Evolutionary conservation across 2,888 invertebrate species (phyloP).

Genomic region (Eupelmus urozonus): DNA sequence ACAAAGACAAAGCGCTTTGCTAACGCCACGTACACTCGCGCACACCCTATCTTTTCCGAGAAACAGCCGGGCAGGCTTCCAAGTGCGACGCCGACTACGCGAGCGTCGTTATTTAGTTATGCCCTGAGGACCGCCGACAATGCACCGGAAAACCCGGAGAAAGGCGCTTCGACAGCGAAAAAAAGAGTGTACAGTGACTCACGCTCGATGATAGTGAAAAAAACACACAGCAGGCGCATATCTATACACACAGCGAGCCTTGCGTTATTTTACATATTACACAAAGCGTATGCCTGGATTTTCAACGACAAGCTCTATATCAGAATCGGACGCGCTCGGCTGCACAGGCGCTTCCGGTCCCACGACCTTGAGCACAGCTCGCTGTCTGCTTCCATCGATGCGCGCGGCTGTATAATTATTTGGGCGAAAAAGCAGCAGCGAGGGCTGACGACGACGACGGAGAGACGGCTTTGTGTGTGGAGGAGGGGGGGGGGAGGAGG

Average conservation of each 20-base stretch:
- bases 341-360: slow-evolving; percentile 43
- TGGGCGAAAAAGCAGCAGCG: not conserved
- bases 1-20: no score
- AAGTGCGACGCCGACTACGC: no score
- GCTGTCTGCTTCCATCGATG: not conserved
- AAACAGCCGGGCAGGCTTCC: slow-evolving; percentile 8
- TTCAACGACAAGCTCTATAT: slow-evolving; percentile 4
- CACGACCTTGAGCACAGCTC: slow-evolving; percentile 51
- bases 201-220: slow-evolving; percentile 5
- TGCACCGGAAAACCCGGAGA: slow-evolving; percentile 49
- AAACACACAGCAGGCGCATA: no score
- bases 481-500: no score
- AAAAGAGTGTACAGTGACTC: not conserved
- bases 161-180: not conserved
- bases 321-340: slow-evolving; percentile 41
- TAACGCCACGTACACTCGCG: not conserved
- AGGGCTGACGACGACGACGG: no score
- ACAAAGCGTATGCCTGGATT: not conserved
- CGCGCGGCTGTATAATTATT: not conserved
- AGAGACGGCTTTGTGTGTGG: no score
- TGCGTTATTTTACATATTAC: not conserved
- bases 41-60: not conserved
- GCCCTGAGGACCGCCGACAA: slow-evolving; percentile 25
- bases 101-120: slow-evolving; percentile 28
- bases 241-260: not conserved